Evolutionary conservation across 2,113 vertebrate species (phyloP).

Genomic region (Ursus arctos): DNA sequence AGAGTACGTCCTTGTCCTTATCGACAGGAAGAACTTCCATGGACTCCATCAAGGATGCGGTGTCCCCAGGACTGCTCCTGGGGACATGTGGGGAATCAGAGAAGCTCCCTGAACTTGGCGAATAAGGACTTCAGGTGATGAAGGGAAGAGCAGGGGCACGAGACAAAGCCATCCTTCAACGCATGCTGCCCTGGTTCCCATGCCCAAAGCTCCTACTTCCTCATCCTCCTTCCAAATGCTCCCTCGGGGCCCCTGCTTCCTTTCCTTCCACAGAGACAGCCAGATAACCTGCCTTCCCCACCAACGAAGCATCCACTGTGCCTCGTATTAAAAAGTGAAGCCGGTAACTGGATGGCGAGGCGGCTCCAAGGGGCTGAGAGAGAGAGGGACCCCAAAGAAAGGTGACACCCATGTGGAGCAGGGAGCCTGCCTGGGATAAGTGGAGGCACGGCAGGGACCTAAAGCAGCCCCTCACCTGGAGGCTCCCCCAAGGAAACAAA

Average conservation of each 20-base stretch:
- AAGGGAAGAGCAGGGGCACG: neutral
- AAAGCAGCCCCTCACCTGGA: neutral
- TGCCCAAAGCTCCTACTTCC: rapidly evolving
- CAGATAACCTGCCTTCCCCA: neutral
- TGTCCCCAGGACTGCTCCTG: neutral
- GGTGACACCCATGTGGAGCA: neutral
- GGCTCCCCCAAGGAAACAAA: neutral
- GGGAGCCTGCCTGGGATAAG: rapidly evolving
- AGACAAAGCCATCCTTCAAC: rapidly evolving
- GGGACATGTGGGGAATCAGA: rapidly evolving
- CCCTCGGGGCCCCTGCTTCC: neutral
- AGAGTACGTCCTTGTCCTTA: neutral
- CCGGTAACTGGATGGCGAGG: rapidly evolving
- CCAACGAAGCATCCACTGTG: rapidly evolving
- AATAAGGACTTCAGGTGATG: neutral
- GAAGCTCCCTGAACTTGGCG: neutral
- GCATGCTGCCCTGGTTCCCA: rapidly evolving
- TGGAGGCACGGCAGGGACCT: rapidly evolving
- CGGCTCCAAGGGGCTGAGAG: neutral
- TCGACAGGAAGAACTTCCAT: rapidly evolving
- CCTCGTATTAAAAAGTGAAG: neutral
- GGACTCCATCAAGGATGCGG: rapidly evolving
- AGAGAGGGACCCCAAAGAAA: neutral
- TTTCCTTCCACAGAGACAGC: neutral
- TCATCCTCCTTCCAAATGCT: no score